Percentiles rank a stretch among this genome's conserved stretches.
Conservation (phyloP, 2,797 vertebrate genomes). For the Pelobates cultripes region DNA sequence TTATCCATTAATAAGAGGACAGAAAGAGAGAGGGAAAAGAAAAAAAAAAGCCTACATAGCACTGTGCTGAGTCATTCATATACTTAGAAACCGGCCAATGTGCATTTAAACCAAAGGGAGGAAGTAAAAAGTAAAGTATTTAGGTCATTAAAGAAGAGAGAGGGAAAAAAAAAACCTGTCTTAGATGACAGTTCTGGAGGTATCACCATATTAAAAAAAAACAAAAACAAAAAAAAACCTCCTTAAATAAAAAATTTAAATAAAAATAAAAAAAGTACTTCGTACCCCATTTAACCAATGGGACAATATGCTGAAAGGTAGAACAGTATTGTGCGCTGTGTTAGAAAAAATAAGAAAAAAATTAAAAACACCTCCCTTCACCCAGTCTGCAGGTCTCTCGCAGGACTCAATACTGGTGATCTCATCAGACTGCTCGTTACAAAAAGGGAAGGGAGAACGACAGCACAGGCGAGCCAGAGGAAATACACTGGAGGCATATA, state of each 20-base stretch:
- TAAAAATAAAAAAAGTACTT: too few species aligned
- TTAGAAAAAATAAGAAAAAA: slow-evolving; percentile 6
- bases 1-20: too few species aligned
- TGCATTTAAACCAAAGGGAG: background rate
- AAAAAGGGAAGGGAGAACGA: background rate
- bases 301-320: background rate
- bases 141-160: background rate
- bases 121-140: slow-evolving; percentile 6
- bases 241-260: too few species aligned
- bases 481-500: background rate
- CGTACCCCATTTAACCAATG: too few species aligned
- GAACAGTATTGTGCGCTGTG: background rate
- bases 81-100: background rate
- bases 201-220: too few species aligned
- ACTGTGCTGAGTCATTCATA: slow-evolving; percentile 12
- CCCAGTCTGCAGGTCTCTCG: slow-evolving; percentile 26
- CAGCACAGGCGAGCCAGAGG: background rate
- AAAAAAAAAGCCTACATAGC: background rate
- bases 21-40: too few species aligned
- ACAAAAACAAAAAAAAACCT: too few species aligned
- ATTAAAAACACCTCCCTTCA: background rate
- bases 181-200: background rate
- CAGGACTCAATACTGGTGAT: slow-evolving; percentile 28
- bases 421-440: slow-evolving; percentile 50
- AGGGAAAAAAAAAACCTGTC: background rate